Evolutionary conservation across 2,888 invertebrate species (phyloP).

Genomic region (Orthosia gracilis): DNA sequence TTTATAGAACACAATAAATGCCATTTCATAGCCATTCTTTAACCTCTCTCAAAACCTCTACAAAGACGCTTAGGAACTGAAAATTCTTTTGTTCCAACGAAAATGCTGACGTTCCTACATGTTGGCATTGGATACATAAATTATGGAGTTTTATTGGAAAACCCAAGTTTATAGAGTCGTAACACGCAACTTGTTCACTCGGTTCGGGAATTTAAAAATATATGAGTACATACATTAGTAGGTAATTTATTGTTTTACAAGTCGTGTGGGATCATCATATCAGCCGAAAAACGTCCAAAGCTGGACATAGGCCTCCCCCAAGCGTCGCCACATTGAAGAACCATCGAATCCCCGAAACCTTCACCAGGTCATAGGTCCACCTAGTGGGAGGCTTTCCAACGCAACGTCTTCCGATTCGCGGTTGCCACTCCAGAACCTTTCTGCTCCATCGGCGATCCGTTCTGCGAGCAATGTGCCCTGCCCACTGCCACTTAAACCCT

Average conservation of each 20-base stretch:
- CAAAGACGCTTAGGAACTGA: conserved; percentile 17
- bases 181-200: conserved; percentile 9
- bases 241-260: background rate
- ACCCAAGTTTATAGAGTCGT: conserved; percentile 14
- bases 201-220: conserved; percentile 1
- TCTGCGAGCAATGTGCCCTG: too few relatives aligned
- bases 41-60: conserved; percentile 27
- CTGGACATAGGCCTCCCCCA: too few relatives aligned
- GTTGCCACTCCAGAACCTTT: too few relatives aligned
- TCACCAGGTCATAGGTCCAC: too few relatives aligned
- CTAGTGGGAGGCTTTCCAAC: too few relatives aligned
- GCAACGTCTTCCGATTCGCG: too few relatives aligned
- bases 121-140: conserved; percentile 20
- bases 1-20: conserved; percentile 18
- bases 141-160: conserved; percentile 41
- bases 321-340: too few relatives aligned
- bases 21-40: conserved; percentile 24
- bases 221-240: background rate
- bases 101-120: conserved; percentile 39
- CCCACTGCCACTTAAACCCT: too few relatives aligned
- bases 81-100: conserved; percentile 42
- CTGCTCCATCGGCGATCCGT: too few relatives aligned
- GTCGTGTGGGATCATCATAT: too few relatives aligned
- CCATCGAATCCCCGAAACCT: too few relatives aligned
- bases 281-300: too few relatives aligned